Conservation (phyloP, 2,113 vertebrate species). For the Tamias sibiricus region DNA sequence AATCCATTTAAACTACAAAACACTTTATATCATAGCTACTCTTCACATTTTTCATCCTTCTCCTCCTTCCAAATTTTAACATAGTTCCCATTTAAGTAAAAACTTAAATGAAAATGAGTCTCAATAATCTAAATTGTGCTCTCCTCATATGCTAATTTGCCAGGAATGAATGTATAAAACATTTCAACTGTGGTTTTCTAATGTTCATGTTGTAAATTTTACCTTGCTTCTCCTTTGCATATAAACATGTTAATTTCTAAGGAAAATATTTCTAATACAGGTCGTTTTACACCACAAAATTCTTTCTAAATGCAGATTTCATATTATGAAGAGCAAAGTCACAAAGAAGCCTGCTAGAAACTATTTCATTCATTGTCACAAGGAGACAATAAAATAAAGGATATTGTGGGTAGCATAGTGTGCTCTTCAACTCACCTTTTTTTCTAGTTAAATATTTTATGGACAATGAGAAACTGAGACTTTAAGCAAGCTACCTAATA, state of each 20-base stretch:
- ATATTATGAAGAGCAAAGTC: neutral
- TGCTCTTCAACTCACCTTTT: neutral
- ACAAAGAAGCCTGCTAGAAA: neutral
- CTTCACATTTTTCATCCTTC: neutral
- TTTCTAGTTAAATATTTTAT: neutral
- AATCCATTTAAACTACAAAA: constrained; percentile 49
- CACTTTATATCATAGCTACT: neutral
- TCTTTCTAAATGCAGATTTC: neutral
- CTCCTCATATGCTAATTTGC: neutral
- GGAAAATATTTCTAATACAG: constrained; percentile 9
- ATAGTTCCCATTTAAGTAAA: neutral
- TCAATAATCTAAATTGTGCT: neutral
- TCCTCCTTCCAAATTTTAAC: neutral
- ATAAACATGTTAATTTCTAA: neutral
- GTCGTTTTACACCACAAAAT: neutral
- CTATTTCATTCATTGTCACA: neutral
- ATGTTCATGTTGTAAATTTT: neutral
- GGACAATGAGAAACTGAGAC: neutral
- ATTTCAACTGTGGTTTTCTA: neutral
- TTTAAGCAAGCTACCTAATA: neutral
- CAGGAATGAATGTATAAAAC: neutral
- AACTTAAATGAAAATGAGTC: neutral
- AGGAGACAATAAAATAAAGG: neutral
- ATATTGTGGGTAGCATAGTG: neutral
- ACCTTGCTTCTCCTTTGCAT: neutral